Base-by-base conservation (phyloP, 2,888 invertebrate genomes). In the Melolontha melolontha region DNA sequence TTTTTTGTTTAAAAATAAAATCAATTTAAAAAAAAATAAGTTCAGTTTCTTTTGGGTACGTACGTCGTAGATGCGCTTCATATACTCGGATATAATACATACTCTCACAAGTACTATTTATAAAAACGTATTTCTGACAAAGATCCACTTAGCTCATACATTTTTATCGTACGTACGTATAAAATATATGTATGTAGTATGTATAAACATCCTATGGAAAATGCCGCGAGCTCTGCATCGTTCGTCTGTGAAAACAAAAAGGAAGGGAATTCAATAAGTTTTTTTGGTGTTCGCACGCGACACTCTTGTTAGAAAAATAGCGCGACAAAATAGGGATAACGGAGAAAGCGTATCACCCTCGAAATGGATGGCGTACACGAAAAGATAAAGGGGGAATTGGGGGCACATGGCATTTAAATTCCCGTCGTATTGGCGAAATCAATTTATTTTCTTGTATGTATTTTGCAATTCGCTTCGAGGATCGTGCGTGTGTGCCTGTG, bases 371-470 rank as follows among this genome's bases (percentile, higher is more conserved):
- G n/a, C 55, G 41, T 16, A 16, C 41, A 17, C 10, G 17, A 17
- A 40, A 14, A 10, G 41, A 41, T 22, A 40, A 55, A 41, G 41
- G 51, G 51, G 16, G 40, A 55, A 55, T 55, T 41, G 55, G 41
- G 54, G 55, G 41, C 55, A 41, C 40, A 40, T 6, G 16, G 40
- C 55, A 55, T 55, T 55, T 55, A 55, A 55, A 55, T 55, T 55
- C 55, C 55, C 27, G 40, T 17, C 55, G 55, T 55, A 55, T 55
- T 40, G 55, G 40, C 41, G 55, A 40, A 55, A 55, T 41, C 55
- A 55, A 55, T 55, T 55, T 55, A 55, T 55, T 55, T 55, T 40
- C 55, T 55, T 55, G 55, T 55, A 55, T 55, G 55, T 55, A 55
- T 55, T 55, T 55, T 55, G 40, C 55, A 22, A 55, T 39, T 41